Conservation (phyloP, 1,140 invertebrate species). For the Bombus fervidus region DNA sequence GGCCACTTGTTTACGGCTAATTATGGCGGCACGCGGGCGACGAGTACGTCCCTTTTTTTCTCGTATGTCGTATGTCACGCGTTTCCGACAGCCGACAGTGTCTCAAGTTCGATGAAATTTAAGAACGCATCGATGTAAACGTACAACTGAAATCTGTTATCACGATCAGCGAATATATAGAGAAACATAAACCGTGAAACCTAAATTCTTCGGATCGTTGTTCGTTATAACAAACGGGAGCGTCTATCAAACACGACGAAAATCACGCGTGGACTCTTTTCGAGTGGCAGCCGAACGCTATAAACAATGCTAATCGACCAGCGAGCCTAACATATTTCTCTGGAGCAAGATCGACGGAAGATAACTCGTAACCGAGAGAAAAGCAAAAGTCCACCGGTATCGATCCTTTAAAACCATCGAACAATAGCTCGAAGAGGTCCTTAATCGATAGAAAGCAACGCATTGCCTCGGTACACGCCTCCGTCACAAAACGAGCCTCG, state of each 20-base stretch:
- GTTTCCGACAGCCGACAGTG: not conserved
- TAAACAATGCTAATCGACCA: not conserved
- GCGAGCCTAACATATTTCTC: not conserved
- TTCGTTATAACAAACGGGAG: not conserved
- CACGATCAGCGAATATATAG: not conserved
- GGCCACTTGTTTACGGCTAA: slow-evolving; percentile 61
- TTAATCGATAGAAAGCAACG: slow-evolving; percentile 68
- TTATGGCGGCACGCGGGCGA: slow-evolving; percentile 41
- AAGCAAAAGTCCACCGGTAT: not conserved
- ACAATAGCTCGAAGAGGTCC: slow-evolving; percentile 58
- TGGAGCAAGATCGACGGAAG: not conserved
- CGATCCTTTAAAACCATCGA: slow-evolving; percentile 35
- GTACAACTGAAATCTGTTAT: not conserved
- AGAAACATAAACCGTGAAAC: not conserved
- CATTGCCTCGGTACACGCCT: slow-evolving; percentile 50
- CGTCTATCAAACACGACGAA: not conserved
- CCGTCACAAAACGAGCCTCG: slow-evolving; percentile 50
- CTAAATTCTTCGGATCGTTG: not conserved
- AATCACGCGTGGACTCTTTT: not conserved
- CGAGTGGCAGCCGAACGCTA: not conserved
- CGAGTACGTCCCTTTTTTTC: not conserved
- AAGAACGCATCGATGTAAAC: not conserved
- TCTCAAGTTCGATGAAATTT: not conserved
- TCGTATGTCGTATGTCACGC: not conserved
- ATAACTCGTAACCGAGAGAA: no score